Base-by-base conservation (phyloP, 2,797 vertebrate genomes). In the Falco concolor region DNA sequence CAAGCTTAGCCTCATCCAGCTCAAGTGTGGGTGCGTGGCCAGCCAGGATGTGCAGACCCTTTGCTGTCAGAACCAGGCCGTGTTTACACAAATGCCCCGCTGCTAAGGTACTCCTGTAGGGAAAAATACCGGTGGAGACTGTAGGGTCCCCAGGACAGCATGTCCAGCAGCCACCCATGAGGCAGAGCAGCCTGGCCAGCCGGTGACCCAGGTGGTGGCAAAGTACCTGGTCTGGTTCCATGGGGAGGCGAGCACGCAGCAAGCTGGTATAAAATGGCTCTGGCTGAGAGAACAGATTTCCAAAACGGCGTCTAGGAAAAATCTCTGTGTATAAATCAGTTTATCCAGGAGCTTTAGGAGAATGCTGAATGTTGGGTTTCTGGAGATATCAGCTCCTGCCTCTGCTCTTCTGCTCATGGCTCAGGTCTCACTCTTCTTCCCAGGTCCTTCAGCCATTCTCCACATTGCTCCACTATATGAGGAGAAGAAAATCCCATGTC, bases 161-260 rank as follows among this genome's bases (percentile, higher is more conserved):
- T 49, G 53, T 68, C 61, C 49, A 75, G n/a, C 60, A 86, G 64
- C 25, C 16, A 5, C 18, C 21, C 0, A 0, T 25, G 60, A 42
- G 47, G 53, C 42, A 67, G 30, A 60, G 49, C 52, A 69, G 30
- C 61, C 57, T 59, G 64, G 38, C 28, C 57, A 67, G 40, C 30
- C 2, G 3, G 20, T 40, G 79, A 53, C 16, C 25, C 0, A 5
- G 14, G 10, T 2, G 3, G 57, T 54, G 45, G 59, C n/a, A 65
- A 80, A 75, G 16, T 3, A 2, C 27, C 36, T 0, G 1, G 4
- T 59, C 27, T 42, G 57, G 25, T 36, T 78, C 45, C 0, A 7
- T 81, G 42, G 25, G 73, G 36, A 85, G n/a, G 49, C 2, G 3
- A 60, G 20, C 65, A 23, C 1, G 2, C 18, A 59, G 38, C 24